A percentile compares a stretch with the other conserved stretches of the same genome.
Conservation (phyloP, 2,113 vertebrate species). For the Gymnobelideus leadbeateri region DNA sequence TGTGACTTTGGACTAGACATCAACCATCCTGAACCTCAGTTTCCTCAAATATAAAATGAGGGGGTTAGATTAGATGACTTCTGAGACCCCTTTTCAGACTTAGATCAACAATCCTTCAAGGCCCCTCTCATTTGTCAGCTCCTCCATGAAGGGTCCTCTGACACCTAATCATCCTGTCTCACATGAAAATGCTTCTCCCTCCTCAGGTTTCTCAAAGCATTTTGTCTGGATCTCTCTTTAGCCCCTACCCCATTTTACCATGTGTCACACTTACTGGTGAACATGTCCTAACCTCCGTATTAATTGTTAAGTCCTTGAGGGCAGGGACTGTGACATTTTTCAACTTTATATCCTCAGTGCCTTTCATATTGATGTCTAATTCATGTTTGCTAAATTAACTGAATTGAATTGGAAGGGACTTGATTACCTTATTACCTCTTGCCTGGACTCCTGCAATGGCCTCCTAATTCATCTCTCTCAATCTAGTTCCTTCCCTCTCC, state of each 20-base stretch:
- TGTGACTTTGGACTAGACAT: too few species aligned
- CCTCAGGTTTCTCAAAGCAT: neutral
- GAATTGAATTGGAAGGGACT: neutral
- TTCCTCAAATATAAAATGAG: neutral
- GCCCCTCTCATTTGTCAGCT: neutral
- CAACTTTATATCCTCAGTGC: neutral
- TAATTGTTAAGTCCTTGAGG: neutral
- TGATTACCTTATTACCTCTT: neutral
- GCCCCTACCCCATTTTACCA: neutral
- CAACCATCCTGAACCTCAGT: neutral
- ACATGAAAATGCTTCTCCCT: neutral
- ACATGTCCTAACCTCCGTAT: neutral
- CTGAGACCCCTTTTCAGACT: neutral
- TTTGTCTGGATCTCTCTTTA: neutral
- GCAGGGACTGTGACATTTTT: neutral
- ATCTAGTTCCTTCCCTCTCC: neutral
- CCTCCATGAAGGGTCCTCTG: neutral
- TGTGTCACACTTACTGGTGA: neutral
- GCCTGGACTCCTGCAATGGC: neutral
- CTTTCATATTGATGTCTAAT: neutral
- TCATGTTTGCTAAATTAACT: neutral
- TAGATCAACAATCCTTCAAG: neutral
- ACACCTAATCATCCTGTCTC: neutral
- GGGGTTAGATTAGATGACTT: neutral
- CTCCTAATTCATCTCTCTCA: neutral